Base-by-base conservation (phyloP, 2,797 vertebrate genomes). In the Heterohyrax brucei region DNA sequence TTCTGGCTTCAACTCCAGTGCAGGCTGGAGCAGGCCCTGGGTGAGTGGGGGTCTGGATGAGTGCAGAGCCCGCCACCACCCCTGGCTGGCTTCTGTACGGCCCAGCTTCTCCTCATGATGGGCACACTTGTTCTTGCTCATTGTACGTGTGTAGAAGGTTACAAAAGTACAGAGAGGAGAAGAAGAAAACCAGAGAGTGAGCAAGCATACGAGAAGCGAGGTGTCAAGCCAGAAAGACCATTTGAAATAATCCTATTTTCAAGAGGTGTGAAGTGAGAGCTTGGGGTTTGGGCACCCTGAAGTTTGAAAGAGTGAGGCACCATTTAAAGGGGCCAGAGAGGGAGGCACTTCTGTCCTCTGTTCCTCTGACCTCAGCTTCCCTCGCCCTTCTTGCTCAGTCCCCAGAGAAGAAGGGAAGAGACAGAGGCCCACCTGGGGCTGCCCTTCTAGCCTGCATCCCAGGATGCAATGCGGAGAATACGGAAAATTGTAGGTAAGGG, bases 211-310 rank as follows among this genome's bases (percentile, higher is more conserved):
- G 0, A n/a, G 61, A 1, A n/a, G 61, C 68, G 59, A 39, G 50
- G 75, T 8, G 19, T 5, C 14, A 6, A 44, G 22, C 1, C 21
- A 28, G 30, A 3, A 30, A 80, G 62, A 59, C 19, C 39, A 39
- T 39, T 39, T 39, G 39, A 39, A 39, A 0, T 10, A 39, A 26
- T 12, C 56, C 19, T 7, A 10, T 3, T 21, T 59, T 30, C 53
- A 39, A 6, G 75, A 3, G 39, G 66, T 7, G 0, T 0, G 26
- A 5, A 8, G 39, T 0, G 1, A 22, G 83, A 46, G 39, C 53
- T 28, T 4, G 76, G 50, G 3, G 18, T 9, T 21, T 1, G 3
- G 0, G 5, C 10, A 7, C 26, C 39, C 14, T 7, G 0, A 19
- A 14, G 33, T 53, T 46, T 2, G 53, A 26, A 53, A 70, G 77